Evolutionary conservation across 2,113 vertebrate genomes (phyloP).

Genomic region (Trinectes maculatus): DNA sequence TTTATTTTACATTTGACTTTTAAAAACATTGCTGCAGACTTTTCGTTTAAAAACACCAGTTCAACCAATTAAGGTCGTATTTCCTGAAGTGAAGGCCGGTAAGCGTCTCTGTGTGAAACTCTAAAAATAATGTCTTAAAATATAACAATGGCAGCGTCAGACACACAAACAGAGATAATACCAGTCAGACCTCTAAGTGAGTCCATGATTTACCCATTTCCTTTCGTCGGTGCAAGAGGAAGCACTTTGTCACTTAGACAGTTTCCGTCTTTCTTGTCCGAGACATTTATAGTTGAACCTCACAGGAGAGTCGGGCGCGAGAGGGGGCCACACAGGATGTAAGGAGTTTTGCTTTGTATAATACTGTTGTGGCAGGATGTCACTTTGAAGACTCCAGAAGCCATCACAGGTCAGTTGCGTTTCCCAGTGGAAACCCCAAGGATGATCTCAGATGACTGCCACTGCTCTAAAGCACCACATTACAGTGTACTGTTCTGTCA

Average conservation of each 20-base stretch:
- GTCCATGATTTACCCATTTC: conserved; percentile 33
- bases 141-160: not conserved
- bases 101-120: no score
- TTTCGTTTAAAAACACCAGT: no score
- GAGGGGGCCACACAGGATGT: conserved; percentile 50
- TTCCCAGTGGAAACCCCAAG: not conserved
- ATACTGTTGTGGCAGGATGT: conserved; percentile 49
- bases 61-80: no score
- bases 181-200: conserved; percentile 18
- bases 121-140: conserved; percentile 1
- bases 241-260: conserved; percentile 49
- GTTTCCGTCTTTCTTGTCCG: conserved; percentile 5
- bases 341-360: conserved; percentile 48
- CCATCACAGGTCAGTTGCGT: conserved; percentile 14
- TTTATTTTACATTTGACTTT: no score
- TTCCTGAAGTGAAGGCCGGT: no score
- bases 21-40: no score
- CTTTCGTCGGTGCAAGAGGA: conserved; percentile 49
- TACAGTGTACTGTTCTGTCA: not conserved
- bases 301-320: conserved; percentile 1
- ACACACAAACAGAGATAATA: not conserved
- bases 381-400: conserved; percentile 43
- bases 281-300: conserved; percentile 49
- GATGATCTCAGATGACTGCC: not conserved
- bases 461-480: not conserved